Percentiles rank a stretch among this genome's conserved stretches.
Evolutionary conservation across 1,140 invertebrate species (phyloP).

Genomic region (Hylaeus anthracinus): DNA sequence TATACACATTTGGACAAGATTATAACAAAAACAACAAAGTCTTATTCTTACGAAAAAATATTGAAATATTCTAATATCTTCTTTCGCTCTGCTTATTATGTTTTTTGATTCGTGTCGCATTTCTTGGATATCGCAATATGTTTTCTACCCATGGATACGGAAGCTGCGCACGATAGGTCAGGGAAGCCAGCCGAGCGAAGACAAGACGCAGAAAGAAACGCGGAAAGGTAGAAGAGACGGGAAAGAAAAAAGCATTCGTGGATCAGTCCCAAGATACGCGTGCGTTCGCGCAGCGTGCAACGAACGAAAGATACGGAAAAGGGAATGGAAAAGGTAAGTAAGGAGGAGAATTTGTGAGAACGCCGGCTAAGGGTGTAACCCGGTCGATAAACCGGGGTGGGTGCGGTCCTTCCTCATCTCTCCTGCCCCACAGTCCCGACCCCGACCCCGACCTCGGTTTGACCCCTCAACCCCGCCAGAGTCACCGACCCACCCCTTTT

Average conservation of each 20-base stretch:
- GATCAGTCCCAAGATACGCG: background rate
- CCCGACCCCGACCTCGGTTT: conserved; percentile 51
- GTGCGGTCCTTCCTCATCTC: conserved; percentile 73
- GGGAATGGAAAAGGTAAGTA: conserved; percentile 46
- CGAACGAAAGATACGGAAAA: background rate
- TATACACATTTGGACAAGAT: too few species aligned
- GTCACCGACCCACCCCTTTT: conserved; percentile 45
- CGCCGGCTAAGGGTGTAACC: conserved; percentile 73
- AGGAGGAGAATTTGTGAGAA: conserved; percentile 69
- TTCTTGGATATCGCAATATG: too few species aligned
- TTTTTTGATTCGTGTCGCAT: too few species aligned
- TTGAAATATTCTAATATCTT: too few species aligned
- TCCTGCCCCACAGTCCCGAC: conserved; percentile 57
- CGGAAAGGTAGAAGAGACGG: too few species aligned
- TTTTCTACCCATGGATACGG: too few species aligned
- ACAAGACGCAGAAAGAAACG: background rate
- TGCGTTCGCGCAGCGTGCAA: background rate
- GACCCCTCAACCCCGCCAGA: conserved; percentile 21
- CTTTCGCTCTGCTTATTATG: too few species aligned
- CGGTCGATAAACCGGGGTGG: conserved; percentile 76
- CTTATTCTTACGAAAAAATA: too few species aligned
- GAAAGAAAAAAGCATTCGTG: too few species aligned
- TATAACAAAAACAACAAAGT: too few species aligned
- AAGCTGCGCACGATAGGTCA: too few species aligned
- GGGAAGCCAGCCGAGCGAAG: background rate